Evolutionary conservation across 1,140 invertebrate species (phyloP), one percentile per base, ranked within the genome.

Genomic region (Brachionus asplanchnoidis): DNA sequence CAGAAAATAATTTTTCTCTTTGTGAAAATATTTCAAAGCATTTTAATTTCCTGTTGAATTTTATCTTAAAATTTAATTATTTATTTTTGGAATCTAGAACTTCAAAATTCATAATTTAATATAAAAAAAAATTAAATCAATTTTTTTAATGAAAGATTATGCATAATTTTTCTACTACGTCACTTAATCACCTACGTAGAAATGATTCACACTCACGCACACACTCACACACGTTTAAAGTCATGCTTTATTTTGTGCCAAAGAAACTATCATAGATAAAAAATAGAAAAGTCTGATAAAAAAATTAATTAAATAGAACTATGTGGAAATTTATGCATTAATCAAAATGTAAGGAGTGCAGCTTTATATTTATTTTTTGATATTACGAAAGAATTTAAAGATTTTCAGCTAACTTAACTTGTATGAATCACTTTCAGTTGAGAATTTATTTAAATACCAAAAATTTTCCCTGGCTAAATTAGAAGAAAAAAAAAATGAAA

Each of bases 361-460:
- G 9, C 5, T 60, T 20, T 60, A 23, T 20, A 17, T 20, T 60
- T 60, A 60, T 23, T 17, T 60, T 60, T 17, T 20, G 17, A 20
- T 60, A 60, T 60, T 60, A 60, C 53, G 53, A 60, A 60, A 60
- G 53, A 60, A 60, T 60, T 60, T 60, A 60, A 60, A 60, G 17
- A 23, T 60, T 60, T 20, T 60, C 20, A 20, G n/a, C 9, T 20
- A 60, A 26, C 53, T 60, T 8, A 60, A 60, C n/a, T 60, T 60
- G 20, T 60, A 20, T 60, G 53, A 60, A 60, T 60, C 53, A 60
- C 9, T 60, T 60, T 60, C 20, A 8, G 53, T 60, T 60, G 53
- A 60, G 53, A 60, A 60, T 68, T 68, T 32, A 68, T 32, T 68
- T 68, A 68, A 68, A 68, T 68, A 68, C 66, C n/a, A 40, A 68